Conservation (phyloP, 2,113 vertebrate species). For the Pithys albifrons region DNA sequence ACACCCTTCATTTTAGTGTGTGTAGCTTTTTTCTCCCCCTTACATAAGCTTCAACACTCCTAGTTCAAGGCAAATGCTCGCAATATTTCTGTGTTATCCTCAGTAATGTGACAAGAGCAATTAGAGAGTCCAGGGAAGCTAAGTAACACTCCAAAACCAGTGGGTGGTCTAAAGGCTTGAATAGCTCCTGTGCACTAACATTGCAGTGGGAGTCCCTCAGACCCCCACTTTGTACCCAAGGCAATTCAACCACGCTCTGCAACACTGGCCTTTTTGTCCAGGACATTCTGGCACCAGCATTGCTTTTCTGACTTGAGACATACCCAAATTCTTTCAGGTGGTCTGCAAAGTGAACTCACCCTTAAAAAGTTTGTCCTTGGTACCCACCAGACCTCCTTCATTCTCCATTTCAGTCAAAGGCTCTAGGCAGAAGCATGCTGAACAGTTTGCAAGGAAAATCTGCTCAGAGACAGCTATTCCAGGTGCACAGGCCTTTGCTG, state of each 20-base stretch:
- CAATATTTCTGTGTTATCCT: slow-evolving; percentile 32
- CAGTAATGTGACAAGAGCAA: slow-evolving; percentile 41
- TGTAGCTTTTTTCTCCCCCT: neutral
- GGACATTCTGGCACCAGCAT: neutral
- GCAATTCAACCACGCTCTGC: neutral
- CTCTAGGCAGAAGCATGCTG: neutral
- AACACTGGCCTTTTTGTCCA: slow-evolving; percentile 24
- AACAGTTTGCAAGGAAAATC: slow-evolving; percentile 3
- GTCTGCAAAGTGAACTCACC: slow-evolving; percentile 5
- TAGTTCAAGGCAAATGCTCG: slow-evolving; percentile 27
- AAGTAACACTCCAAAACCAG: neutral
- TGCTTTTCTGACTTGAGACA: neutral
- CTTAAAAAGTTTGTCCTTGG: slow-evolving; percentile 2
- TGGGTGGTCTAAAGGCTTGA: slow-evolving; percentile 39
- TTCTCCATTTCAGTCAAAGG: neutral
- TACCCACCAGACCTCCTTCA: neutral
- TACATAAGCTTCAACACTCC: neutral
- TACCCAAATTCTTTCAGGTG: slow-evolving; percentile 19
- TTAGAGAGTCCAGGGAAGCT: slow-evolving; percentile 14
- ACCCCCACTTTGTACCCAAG: neutral
- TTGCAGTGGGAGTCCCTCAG: neutral
- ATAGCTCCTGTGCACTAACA: neutral
- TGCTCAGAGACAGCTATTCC: slow-evolving; percentile 32
- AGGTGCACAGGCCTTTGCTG: slow-evolving; percentile 54
- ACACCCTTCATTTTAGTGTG: neutral